Evolutionary conservation across 2,113 vertebrate genomes (phyloP).

Genomic region (Mystacornis crossleyi): DNA sequence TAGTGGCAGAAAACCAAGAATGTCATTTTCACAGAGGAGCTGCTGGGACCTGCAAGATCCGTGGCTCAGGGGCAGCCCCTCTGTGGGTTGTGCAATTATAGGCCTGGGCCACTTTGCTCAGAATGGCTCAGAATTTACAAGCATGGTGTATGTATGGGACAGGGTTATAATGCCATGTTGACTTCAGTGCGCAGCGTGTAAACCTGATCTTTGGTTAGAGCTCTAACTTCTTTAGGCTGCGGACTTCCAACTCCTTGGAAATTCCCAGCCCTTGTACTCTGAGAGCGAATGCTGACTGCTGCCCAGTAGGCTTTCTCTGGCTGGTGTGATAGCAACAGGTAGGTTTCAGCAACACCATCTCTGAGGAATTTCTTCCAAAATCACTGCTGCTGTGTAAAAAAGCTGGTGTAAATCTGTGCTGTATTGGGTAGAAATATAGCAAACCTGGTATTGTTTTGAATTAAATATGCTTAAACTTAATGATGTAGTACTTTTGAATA

Average conservation of each 20-base stretch:
- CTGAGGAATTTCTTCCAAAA: background rate
- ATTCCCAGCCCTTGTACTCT: background rate
- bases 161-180: background rate
- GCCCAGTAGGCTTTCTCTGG: background rate
- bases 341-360: background rate
- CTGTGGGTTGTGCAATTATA: background rate
- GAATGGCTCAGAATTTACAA: background rate
- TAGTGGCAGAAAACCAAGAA: background rate
- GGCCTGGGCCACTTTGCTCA: background rate
- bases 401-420: background rate
- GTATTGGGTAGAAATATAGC: background rate
- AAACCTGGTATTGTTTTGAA: background rate
- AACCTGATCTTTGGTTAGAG: background rate
- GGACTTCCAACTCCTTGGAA: background rate
- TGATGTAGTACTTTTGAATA: background rate
- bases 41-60: background rate
- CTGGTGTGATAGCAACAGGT: background rate
- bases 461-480: background rate
- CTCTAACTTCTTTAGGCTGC: background rate
- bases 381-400: background rate
- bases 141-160: fast-evolving
- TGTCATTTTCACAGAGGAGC: background rate
- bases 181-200: background rate
- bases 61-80: background rate
- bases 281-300: background rate